A percentile compares a stretch with the other conserved stretches of the same genome.
These are phyloP conservation scores for Pomacea canaliculata DNA, from an alignment of 2,888 invertebrate species.

Conservation along the genomic window DNA sequence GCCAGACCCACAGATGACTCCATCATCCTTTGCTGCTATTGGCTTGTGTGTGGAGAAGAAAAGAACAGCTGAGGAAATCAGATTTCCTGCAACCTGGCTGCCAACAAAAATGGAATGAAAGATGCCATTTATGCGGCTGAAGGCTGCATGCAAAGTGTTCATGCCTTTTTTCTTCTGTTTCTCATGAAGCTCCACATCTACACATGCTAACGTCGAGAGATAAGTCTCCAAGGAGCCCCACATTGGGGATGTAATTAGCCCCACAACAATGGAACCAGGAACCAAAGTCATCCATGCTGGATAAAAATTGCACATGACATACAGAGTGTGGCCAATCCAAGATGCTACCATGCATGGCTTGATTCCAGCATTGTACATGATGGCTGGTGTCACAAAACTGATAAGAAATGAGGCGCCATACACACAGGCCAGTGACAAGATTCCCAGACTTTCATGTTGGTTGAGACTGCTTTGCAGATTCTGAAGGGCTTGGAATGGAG, in stretches of 20 bases:
- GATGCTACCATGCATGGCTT: constrained; percentile 42
- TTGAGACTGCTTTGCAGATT: constrained; percentile 58
- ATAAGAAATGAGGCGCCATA: constrained; percentile 39
- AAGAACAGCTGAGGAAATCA: constrained; percentile 58
- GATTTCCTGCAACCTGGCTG: constrained; percentile 61
- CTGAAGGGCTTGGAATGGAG: constrained; percentile 45
- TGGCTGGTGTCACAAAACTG: constrained; percentile 18
- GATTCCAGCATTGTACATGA: constrained; percentile 20
- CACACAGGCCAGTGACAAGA: constrained; percentile 52
- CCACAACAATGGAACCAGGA: constrained; percentile 59
- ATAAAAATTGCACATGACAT: constrained; percentile 58
- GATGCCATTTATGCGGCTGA: constrained; percentile 59
- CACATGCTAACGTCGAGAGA: constrained; percentile 49
- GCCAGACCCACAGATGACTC: constrained; percentile 7
- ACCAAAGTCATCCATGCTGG: constrained; percentile 54
- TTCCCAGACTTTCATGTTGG: constrained; percentile 47
- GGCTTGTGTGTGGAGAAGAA: constrained; percentile 38
- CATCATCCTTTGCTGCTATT: background rate
- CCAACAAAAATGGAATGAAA: constrained; percentile 56
- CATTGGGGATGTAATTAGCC: constrained; percentile 55
- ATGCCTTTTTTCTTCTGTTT: background rate
- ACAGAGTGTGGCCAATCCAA: constrained; percentile 52
- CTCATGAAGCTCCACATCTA: constrained; percentile 8
- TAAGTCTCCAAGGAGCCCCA: constrained; percentile 63
- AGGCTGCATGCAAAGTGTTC: constrained; percentile 39